Conservation (phyloP, 37 sponge, comb jelly and placozoan genomes). For the Theonella swinhoei region DNA sequence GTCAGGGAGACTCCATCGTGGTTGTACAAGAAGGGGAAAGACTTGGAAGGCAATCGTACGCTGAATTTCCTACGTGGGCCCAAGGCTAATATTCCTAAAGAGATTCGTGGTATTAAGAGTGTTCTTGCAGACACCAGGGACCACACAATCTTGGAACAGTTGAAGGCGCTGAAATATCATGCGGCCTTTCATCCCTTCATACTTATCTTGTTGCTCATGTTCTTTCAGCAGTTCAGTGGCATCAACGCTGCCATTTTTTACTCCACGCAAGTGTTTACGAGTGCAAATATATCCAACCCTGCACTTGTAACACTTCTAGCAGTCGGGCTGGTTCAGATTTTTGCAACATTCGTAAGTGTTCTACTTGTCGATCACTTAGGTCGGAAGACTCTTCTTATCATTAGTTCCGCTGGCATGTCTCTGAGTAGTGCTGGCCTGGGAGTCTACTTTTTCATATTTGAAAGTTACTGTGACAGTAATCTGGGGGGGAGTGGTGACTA, state of each 20-base stretch:
- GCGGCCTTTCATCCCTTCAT: slow-evolving; percentile 38
- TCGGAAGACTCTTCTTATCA: slow-evolving; percentile 52
- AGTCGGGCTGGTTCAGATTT: slow-evolving; percentile 51
- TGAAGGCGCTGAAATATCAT: slow-evolving; percentile 18
- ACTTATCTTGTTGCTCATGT: slow-evolving; percentile 52
- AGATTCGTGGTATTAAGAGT: slow-evolving; percentile 31
- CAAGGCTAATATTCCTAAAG: slow-evolving; percentile 31
- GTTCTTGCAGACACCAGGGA: slow-evolving; percentile 1
- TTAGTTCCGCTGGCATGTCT: slow-evolving; percentile 43
- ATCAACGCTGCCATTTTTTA: slow-evolving; percentile 78
- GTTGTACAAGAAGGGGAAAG: slow-evolving; percentile 31
- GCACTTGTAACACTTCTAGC: slow-evolving; percentile 26
- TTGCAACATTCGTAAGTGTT: slow-evolving; percentile 54
- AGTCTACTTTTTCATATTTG: slow-evolving; percentile 31
- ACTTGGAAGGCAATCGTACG: slow-evolving; percentile 2
- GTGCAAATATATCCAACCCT: slow-evolving; percentile 2
- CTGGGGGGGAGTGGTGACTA: background rate
- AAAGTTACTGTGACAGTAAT: background rate
- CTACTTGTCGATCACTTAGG: slow-evolving; percentile 76
- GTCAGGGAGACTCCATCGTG: slow-evolving; percentile 80
- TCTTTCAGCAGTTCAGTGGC: slow-evolving; percentile 83
- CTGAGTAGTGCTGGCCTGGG: slow-evolving; percentile 54
- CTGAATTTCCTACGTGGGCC: slow-evolving; percentile 61
- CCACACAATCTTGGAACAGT: slow-evolving; percentile 2
- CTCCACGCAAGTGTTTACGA: slow-evolving; percentile 45